Base-by-base conservation (phyloP, 2,888 invertebrate genomes). In the Drosophila diplacantha region DNA sequence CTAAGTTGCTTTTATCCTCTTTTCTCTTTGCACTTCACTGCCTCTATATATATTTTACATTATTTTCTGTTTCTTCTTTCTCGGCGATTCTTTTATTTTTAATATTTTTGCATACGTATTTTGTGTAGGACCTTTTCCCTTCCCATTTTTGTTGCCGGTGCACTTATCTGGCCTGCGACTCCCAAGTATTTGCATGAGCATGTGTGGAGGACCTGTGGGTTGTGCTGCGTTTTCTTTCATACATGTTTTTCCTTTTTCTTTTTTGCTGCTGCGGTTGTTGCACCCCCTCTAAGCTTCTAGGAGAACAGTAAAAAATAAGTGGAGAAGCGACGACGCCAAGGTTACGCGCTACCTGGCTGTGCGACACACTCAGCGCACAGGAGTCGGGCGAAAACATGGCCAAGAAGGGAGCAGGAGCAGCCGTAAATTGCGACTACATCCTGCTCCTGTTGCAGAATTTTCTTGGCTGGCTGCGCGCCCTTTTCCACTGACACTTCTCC, bases 251-350 rank as follows among this genome's bases (percentile, higher is more conserved):
- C 1, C n/a, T 7, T 41, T n/a, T 5, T 24, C n/a, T 9, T 16
- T 22, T 5, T 5, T 29, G 6, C 31, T 75, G 71, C 61, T 76
- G 75, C 51, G 69, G 78, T 50, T 57, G 69, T 46, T 67, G 56
- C 60, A 52, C 54, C 26, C 51, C 69, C 11, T 37, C n/a, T 69
- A 66, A 72, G 53, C 50, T 35, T 29, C 47, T 34, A 44, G 59
- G 58, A 61, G 46, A 62, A 67, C 58, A 69, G 65, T 62, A 63
- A 64, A 60, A 67, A 29, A 18, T 4, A 8, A 20, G 6, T 5
- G 26, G 5, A n/a, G 20, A 35, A 55, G 20, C 20, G 70, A 47
- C 67, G 63, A 63, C 83, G 72, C 77, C 83, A 77, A 77, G 77
- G 77, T 77, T 82, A 77, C 67, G 54, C 50, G 50, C 49, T 66